phyloP scores from a whole-genome alignment of 2,113 vertebrate genomes.

The Vulpes lagopus region DNA sequence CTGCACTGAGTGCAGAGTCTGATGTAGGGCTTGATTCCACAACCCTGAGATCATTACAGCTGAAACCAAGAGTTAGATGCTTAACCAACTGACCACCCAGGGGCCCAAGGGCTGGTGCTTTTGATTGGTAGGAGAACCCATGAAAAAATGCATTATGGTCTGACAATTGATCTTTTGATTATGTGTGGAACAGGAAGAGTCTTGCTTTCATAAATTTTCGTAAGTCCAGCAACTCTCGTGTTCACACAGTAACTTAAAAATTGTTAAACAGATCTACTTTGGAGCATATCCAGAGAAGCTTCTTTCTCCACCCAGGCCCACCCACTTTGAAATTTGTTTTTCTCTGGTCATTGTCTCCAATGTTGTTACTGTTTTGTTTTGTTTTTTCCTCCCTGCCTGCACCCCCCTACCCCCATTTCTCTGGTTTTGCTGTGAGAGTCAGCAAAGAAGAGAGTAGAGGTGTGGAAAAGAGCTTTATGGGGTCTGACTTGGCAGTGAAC shows the following conservation, averaged over 20 bases:
- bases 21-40: not conserved
- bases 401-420: not conserved
- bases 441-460: not conserved
- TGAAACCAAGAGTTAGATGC: not conserved
- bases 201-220: not conserved
- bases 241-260: not conserved
- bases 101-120: not conserved
- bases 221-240: not conserved
- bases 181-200: not conserved
- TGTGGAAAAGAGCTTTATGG: not conserved
- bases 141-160: not conserved
- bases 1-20: not conserved
- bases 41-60: not conserved
- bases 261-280: not conserved
- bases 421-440: not conserved
- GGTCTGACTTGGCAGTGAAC: not conserved
- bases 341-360: not conserved
- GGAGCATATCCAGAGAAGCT: not conserved
- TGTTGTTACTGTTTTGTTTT: not conserved
- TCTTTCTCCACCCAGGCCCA: not conserved
- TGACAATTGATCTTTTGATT: not conserved
- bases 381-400: not conserved
- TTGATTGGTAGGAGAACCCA: not conserved
- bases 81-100: not conserved
- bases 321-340: not conserved